Conservation (phyloP, 2,888 invertebrate genomes). For the Sinopyrophorus schimmeli region DNA sequence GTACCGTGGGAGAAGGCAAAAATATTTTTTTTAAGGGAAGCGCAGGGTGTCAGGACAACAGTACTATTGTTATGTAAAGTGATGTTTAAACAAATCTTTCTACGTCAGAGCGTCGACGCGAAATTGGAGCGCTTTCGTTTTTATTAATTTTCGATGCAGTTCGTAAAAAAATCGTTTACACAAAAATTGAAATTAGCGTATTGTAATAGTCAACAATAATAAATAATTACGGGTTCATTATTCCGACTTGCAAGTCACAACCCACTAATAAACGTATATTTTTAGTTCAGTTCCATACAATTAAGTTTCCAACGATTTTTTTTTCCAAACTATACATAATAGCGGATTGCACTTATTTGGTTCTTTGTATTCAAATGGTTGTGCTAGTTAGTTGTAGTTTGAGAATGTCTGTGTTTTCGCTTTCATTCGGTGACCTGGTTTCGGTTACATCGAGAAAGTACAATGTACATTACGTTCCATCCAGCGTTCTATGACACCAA, state of each 20-base stretch:
- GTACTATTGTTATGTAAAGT: too few species aligned
- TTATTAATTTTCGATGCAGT: too few species aligned
- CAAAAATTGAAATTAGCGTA: too few species aligned
- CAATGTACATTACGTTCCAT: slow-evolving; percentile 42
- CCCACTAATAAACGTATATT: slow-evolving; percentile 5
- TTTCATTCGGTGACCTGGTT: slow-evolving; percentile 55
- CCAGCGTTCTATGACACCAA: slow-evolving; percentile 35
- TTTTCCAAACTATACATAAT: slow-evolving; percentile 27
- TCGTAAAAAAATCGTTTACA: too few species aligned
- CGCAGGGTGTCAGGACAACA: too few species aligned
- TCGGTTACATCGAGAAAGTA: slow-evolving; percentile 55
- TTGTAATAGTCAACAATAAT: too few species aligned
- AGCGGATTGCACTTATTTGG: slow-evolving; percentile 32
- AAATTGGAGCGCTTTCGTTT: too few species aligned
- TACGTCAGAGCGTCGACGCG: too few species aligned
- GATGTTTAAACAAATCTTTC: too few species aligned
- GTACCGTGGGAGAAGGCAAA: too few species aligned
- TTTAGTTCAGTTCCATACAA: slow-evolving; percentile 20
- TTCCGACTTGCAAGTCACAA: not conserved
- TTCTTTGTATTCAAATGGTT: slow-evolving; percentile 51
- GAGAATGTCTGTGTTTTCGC: slow-evolving; percentile 53
- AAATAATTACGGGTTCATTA: not conserved
- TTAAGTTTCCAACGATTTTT: slow-evolving; percentile 23
- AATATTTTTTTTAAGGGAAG: too few species aligned
- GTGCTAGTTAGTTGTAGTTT: slow-evolving; percentile 47